Percentiles rank a stretch among this genome's conserved stretches.
These are phyloP conservation scores for Nematopogon swammerdamellus DNA, from an alignment of 2,888 invertebrate genomes.

Conservation along the genomic window DNA sequence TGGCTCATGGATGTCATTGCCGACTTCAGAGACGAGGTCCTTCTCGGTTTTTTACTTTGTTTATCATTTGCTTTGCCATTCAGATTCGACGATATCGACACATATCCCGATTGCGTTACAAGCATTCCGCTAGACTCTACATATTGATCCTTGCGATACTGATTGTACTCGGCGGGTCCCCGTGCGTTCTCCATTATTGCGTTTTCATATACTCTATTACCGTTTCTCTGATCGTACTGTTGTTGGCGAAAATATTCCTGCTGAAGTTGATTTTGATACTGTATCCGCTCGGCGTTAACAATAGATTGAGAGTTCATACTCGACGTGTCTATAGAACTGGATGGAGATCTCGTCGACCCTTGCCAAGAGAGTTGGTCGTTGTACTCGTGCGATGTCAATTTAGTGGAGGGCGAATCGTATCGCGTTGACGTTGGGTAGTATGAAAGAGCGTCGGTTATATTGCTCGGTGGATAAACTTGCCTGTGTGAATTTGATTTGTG, in stretches of 20 bases:
- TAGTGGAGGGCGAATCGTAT: conserved; percentile 53
- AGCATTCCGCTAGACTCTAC: conserved; percentile 53
- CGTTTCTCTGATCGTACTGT: conserved; percentile 51
- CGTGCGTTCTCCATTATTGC: conserved; percentile 28
- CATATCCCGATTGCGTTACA: conserved; percentile 75
- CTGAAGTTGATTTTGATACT: conserved; percentile 51
- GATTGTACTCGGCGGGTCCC: conserved; percentile 19
- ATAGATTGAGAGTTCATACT: conserved; percentile 57
- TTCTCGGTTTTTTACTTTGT: conserved; percentile 62
- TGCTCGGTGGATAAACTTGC: conserved; percentile 67
- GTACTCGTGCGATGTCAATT: conserved; percentile 53
- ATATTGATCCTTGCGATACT: conserved; percentile 36
- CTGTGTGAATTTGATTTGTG: conserved; percentile 64
- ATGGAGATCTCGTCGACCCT: conserved; percentile 56
- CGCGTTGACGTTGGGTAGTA: conserved; percentile 74
- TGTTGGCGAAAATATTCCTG: conserved; percentile 53
- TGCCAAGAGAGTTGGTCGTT: conserved; percentile 60
- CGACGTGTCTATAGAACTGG: conserved; percentile 59
- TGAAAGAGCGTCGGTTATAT: conserved; percentile 75
- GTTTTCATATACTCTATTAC: conserved; percentile 36
- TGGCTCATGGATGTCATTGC: conserved; percentile 79
- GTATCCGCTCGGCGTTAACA: conserved; percentile 51
- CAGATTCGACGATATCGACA: conserved; percentile 69
- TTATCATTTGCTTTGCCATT: conserved; percentile 55
- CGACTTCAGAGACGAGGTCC: conserved; percentile 71